phyloP scores from a whole-genome alignment of 2,888 invertebrate genomes.

The Drepanosiphum platanoidis region DNA sequence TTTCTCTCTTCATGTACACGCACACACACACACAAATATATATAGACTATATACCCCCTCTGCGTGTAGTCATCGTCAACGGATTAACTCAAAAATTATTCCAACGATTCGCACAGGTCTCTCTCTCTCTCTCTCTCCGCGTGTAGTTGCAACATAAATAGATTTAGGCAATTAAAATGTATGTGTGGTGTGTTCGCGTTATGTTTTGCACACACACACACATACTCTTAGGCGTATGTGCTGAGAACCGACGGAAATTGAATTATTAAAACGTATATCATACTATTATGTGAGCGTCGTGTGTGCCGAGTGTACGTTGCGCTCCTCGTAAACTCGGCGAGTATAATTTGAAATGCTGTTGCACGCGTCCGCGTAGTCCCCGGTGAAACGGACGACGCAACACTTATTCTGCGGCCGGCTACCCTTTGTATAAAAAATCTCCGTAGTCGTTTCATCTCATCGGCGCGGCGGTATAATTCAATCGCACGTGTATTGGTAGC shows the following conservation, averaged over 20 bases:
- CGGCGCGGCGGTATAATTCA: neutral
- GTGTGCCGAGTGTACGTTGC: neutral
- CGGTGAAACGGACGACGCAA: neutral
- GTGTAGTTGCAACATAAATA: neutral
- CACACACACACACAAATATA: neutral
- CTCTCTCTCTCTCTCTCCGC: neutral
- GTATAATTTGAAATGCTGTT: neutral
- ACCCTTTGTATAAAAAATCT: neutral
- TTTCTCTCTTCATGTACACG: neutral
- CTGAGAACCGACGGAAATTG: conserved; percentile 7
- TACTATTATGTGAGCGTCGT: no score
- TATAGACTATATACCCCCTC: neutral
- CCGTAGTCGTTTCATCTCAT: neutral
- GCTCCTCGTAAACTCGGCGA: neutral
- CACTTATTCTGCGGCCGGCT: neutral
- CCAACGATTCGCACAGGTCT: neutral
- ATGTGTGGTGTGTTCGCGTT: neutral
- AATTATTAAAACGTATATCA: conserved; percentile 5
- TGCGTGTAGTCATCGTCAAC: neutral
- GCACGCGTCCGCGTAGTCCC: neutral
- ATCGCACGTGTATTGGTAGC: neutral
- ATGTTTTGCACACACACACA: neutral
- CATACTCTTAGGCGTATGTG: neutral
- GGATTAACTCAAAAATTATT: conserved; percentile 27
- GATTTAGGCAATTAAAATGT: conserved; percentile 27